A percentile compares a stretch with the other conserved stretches of the same genome.
Evolutionary conservation across 2,888 invertebrate species (phyloP).

Genomic region (Catocala sponsa): DNA sequence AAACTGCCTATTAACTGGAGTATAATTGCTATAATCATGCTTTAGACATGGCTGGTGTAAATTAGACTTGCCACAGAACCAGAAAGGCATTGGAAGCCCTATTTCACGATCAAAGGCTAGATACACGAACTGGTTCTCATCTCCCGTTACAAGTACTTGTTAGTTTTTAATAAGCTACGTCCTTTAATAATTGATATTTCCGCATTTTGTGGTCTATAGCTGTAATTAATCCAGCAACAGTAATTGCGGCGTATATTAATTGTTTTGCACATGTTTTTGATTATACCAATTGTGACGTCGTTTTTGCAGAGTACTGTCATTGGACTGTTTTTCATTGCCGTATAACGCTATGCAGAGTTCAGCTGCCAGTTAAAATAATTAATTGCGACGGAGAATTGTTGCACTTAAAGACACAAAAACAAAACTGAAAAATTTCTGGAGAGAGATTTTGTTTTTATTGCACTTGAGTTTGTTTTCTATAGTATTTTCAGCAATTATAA

Average conservation of each 20-base stretch:
- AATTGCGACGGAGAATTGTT: too few species aligned
- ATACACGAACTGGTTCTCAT: constrained; percentile 45
- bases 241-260: constrained; percentile 51
- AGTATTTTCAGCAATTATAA: too few species aligned
- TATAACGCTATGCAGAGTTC: neutral
- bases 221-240: constrained; percentile 54
- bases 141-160: constrained; percentile 56
- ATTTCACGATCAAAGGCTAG: neutral
- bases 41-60: too few species aligned
- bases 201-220: constrained; percentile 54
- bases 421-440: too few species aligned
- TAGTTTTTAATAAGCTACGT: constrained; percentile 52
- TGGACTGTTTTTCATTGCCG: neutral
- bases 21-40: too few species aligned
- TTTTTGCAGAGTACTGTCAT: constrained; percentile 16
- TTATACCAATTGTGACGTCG: constrained; percentile 40
- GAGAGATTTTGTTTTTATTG: too few species aligned
- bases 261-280: constrained; percentile 59
- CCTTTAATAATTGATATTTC: constrained; percentile 67
- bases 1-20: too few species aligned
- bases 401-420: too few species aligned
- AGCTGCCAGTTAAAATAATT: too few species aligned
- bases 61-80: too few species aligned
- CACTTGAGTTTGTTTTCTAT: too few species aligned
- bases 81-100: too few species aligned